Base-by-base conservation (phyloP, 2,797 vertebrate genomes). In the Anguilla megastoma region DNA sequence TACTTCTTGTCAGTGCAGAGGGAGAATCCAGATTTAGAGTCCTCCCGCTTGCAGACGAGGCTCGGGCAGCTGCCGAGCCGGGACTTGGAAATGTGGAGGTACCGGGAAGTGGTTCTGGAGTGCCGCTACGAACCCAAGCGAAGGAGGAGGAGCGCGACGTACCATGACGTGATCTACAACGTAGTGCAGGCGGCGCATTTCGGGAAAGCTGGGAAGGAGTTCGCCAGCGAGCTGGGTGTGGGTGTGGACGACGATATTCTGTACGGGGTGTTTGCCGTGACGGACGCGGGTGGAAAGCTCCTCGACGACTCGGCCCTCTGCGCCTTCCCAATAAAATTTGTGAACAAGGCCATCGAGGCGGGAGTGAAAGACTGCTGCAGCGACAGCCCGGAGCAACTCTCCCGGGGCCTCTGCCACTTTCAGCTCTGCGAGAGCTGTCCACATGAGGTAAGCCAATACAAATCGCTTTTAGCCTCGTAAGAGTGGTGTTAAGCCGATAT, bases 1-100 rank as follows among this genome's bases (percentile, higher is more conserved):
- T 99, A 98, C 92, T 98, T 99, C 92, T 92, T 99, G 85, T 98
- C 92, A 0, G 97, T 99, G 50, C 98, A 99, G 91, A 96, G 93
- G 0, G 95, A 97, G 85, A 95, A 88, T 69, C 94, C 95, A 0
- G 91, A 93, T 63, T 93, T 94, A 0, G 85, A 91, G 0, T 89
- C 58, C 0, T 97, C 96, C 2, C 97, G 87, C 0, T 97, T 96
- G 89, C 98, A 99, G 92, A 99, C 98, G 0, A 97, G 97, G 18
- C 91, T 99, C 24, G 97, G 94, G 0, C 97, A 97, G 21, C 96
- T 99, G 5, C 96, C 96, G 1, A 96, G 95, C 8, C 94, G 95
- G 0, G 92, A 96, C 0, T 98, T 98, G 94, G 94, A 91, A 88
- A 95, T 97, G 91, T 96, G 93, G 45, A 92, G 85, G 45, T 99